A percentile compares a stretch with the other conserved stretches of the same genome.
These are phyloP conservation scores for Archivesica marissinica DNA, from an alignment of 1,140 invertebrate species.

Conservation along the genomic window DNA sequence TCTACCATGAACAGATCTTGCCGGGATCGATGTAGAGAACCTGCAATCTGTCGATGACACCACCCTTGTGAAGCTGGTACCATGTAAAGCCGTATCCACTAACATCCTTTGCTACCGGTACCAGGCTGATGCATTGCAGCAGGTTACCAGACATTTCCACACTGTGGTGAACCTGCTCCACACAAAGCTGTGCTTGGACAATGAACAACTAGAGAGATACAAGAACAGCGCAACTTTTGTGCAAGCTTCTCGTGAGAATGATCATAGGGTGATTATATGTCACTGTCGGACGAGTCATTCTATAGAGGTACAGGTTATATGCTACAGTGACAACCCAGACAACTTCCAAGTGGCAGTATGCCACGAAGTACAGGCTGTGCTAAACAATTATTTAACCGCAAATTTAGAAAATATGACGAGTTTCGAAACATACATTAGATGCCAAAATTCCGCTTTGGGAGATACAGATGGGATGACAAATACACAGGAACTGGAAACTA, in stretches of 20 bases:
- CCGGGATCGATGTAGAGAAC: conserved; percentile 27
- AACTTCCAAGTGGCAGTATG: not conserved
- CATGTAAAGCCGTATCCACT: not conserved
- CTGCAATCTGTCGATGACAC: not conserved
- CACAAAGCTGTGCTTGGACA: not conserved
- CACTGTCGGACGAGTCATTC: not conserved
- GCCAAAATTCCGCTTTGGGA: not conserved
- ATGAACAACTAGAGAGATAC: not conserved
- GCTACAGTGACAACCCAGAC: not conserved
- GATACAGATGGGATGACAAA: not conserved
- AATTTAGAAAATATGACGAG: conserved; percentile 13
- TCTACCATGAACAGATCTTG: conserved; percentile 16
- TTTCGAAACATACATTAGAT: conserved; percentile 7
- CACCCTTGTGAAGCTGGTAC: not conserved
- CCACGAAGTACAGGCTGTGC: not conserved
- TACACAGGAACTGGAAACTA: not conserved
- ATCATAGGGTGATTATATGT: not conserved
- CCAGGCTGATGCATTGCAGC: not conserved
- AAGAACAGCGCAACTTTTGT: conserved; percentile 19
- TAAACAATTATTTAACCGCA: conserved; percentile 9
- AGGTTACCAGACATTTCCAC: conserved; percentile 34
- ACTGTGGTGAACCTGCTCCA: not conserved
- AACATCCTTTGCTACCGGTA: conserved; percentile 41
- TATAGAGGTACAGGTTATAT: conserved; percentile 38
- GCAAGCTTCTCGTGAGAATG: not conserved